Evolutionary conservation across 2,797 vertebrate species (phyloP).

Genomic region (Syncerus caffer): DNA sequence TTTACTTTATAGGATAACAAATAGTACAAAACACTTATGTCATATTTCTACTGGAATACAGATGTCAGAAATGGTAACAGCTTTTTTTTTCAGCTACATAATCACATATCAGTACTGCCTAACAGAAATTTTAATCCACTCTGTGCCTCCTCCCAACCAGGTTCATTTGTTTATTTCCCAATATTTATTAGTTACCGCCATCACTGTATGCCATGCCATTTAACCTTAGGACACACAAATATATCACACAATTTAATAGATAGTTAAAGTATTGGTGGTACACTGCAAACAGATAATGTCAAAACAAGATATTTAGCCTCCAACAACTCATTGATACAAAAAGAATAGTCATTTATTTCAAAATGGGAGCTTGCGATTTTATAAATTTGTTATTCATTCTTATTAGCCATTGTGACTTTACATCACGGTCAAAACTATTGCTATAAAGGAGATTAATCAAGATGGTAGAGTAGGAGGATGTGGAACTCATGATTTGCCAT

Average conservation of each 20-base stretch:
- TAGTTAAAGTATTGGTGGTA: constrained; percentile 43
- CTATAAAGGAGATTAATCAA: neutral
- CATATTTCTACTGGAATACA: constrained; percentile 29
- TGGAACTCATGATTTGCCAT: neutral
- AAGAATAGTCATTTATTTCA: constrained; percentile 42
- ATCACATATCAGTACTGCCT: constrained; percentile 42
- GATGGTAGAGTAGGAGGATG: neutral
- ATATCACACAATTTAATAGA: constrained; percentile 36
- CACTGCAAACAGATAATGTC: constrained; percentile 48
- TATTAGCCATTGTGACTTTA: constrained; percentile 26
- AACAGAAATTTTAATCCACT: constrained; percentile 55
- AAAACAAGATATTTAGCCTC: constrained; percentile 58
- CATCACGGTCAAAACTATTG: constrained; percentile 35
- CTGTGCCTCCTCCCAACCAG: neutral
- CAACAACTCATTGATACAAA: constrained; percentile 13
- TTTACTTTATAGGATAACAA: constrained; percentile 16
- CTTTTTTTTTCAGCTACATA: neutral
- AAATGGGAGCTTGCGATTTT: constrained; percentile 11
- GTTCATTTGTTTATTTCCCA: constrained; percentile 33
- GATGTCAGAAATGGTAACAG: constrained; percentile 41
- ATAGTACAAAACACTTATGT: neutral
- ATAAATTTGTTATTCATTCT: constrained; percentile 14
- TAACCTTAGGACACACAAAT: neutral
- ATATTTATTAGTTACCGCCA: neutral
- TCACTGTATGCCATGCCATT: neutral